Evolutionary conservation across 2,113 vertebrate genomes (phyloP), one percentile per base, ranked within the genome.

Genomic region (Chloropsis hardwickii): DNA sequence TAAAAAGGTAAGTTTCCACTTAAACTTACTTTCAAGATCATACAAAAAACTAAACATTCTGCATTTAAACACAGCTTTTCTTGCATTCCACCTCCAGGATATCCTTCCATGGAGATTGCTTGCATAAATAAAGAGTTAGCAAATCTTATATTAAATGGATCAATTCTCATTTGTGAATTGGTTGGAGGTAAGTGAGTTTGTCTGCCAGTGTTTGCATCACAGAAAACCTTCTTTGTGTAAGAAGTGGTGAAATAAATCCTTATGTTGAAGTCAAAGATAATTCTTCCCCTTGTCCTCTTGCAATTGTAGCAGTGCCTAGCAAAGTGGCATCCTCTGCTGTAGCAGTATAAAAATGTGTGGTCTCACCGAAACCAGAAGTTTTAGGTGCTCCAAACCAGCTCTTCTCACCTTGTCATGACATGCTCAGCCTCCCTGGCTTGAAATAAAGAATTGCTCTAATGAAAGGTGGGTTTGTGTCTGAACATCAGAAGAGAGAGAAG

Each of bases 361-460:
- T 57, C 15, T 47, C 39, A 12, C n/a, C 87, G 58, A 66, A 65
- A 2, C 6, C 19, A 50, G 10, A 86, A 42, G 12, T 8, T 64
- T 24, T 51, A 2, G 6, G 47, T 66, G 33, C 25, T 65, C 24
- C 23, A 35, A 61, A 62, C 11, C 50, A 83, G 24, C 27, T 51
- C 37, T 66, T 62, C 0, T 2, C 18, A 28, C 44, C 10, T 40
- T 87, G 8, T 37, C 31, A 33, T 0, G 1, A 47, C 37, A 40
- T 14, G 23, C 22, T 48, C 17, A 53, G 42, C 28, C 11, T 12
- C 45, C 6, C 25, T 80, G 22, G 23, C 65, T 33, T 73, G n/a
- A 87, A 73, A 81, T n/a, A 67, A 80, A 45, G 24, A 53, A 29
- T 25, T 62, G 5, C 33, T 70, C 17, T 66, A 66, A 62, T 9